Evolutionary conservation across 2,888 invertebrate genomes (phyloP).

Genomic region (Linnaemya tessellans): DNA sequence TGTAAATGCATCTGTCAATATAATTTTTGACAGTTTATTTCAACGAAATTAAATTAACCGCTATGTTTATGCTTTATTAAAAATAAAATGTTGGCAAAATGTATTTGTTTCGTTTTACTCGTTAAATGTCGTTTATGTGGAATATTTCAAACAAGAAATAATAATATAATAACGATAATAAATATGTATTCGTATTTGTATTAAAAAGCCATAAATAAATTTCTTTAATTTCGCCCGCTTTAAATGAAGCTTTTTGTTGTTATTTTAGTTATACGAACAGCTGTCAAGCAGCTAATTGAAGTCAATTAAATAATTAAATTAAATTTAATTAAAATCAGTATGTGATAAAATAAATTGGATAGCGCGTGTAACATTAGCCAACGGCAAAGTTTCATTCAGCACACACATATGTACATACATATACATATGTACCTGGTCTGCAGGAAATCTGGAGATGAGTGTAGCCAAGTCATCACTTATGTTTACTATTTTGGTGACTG

Average conservation of each 20-base stretch:
- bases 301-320: slow-evolving; percentile 61
- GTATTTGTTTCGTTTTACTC: not conserved
- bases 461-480: too few species aligned
- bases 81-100: not conserved
- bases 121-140: not conserved
- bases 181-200: not conserved
- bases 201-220: slow-evolving; percentile 17
- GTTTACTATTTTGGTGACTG: too few species aligned
- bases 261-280: slow-evolving; percentile 13
- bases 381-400: not conserved
- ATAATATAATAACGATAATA: not conserved
- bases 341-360: slow-evolving; percentile 33
- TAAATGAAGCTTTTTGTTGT: not conserved
- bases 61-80: not conserved
- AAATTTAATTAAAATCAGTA: slow-evolving; percentile 56
- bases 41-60: not conserved
- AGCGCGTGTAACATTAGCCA: not conserved
- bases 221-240: not conserved
- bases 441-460: too few species aligned
- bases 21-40: too few species aligned
- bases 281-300: slow-evolving; percentile 56
- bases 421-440: too few species aligned
- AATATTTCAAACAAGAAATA: not conserved
- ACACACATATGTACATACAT: not conserved
- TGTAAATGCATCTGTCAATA: too few species aligned